Conservation (phyloP, 1,140 invertebrate genomes). For the Aradophagus sp. region DNA sequence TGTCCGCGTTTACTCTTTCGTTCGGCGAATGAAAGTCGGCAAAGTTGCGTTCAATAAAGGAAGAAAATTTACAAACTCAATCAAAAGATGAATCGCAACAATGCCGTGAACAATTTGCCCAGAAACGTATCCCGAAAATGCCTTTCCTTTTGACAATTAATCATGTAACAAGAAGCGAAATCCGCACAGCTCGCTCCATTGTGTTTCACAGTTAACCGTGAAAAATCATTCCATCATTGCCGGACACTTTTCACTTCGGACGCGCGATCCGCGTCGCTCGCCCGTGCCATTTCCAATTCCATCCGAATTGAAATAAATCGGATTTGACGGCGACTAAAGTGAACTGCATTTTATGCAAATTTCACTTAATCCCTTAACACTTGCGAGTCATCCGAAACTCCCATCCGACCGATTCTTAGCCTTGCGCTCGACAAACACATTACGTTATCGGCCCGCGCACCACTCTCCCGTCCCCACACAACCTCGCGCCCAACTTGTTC, state of each 20-base stretch:
- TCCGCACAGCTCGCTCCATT: background rate
- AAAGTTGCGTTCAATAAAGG: too few species aligned
- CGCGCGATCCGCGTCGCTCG: background rate
- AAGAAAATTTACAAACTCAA: too few species aligned
- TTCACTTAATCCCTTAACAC: slow-evolving; percentile 23
- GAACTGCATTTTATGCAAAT: slow-evolving; percentile 44
- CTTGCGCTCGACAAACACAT: slow-evolving; percentile 15
- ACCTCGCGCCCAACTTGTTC: background rate
- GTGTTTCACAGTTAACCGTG: slow-evolving; percentile 13
- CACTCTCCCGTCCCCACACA: background rate
- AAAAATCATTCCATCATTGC: slow-evolving; percentile 26
- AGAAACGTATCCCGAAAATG: too few species aligned
- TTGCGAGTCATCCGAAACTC: slow-evolving; percentile 10
- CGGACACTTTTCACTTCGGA: slow-evolving; percentile 1
- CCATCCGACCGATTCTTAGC: slow-evolving; percentile 6
- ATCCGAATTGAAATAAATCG: slow-evolving; percentile 38
- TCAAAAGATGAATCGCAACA: too few species aligned
- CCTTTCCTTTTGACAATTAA: too few species aligned
- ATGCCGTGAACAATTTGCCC: too few species aligned
- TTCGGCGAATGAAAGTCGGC: too few species aligned
- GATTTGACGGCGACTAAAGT: slow-evolving; percentile 29
- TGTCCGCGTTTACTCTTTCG: too few species aligned
- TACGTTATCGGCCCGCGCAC: slow-evolving; percentile 7
- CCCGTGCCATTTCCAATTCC: slow-evolving; percentile 29
- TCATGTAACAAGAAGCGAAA: slow-evolving; percentile 6